Conservation (phyloP, 2,888 invertebrate species). For the Luffia ferchaultella region DNA sequence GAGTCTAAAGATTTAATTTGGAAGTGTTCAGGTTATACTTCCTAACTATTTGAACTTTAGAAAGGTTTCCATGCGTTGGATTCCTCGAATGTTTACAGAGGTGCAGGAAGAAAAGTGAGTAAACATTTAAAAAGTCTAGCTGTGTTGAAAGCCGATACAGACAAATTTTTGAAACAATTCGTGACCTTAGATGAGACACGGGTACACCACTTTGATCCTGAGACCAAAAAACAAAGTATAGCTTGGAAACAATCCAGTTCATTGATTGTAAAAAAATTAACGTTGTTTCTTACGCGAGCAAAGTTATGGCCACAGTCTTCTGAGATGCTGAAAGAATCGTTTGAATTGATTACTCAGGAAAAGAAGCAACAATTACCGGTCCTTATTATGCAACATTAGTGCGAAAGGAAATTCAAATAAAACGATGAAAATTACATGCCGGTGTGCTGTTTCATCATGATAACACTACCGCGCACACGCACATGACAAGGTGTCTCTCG, state of each 20-base stretch:
- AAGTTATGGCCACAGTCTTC: neutral
- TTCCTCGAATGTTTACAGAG: neutral
- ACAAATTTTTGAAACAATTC: no score
- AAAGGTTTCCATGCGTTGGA: neutral
- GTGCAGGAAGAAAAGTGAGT: neutral
- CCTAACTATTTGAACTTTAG: neutral
- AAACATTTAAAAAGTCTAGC: neutral
- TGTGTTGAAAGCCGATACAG: neutral
- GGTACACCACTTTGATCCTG: no score
- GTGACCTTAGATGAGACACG: neutral
- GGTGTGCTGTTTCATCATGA: neutral
- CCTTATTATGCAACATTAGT: neutral
- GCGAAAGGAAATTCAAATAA: neutral
- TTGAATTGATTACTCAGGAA: neutral
- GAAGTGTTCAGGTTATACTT: constrained; percentile 6
- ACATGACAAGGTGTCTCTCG: no score
- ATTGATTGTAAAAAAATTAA: neutral
- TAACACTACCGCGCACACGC: no score
- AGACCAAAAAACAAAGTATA: neutral
- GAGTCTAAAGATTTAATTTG: constrained; percentile 5
- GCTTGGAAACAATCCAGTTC: neutral
- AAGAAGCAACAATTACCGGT: neutral
- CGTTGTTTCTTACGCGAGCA: neutral
- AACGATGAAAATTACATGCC: neutral
- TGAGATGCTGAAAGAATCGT: neutral